Evolutionary conservation across 2,888 invertebrate species (phyloP).

Genomic region (Trichogramma evanescens): DNA sequence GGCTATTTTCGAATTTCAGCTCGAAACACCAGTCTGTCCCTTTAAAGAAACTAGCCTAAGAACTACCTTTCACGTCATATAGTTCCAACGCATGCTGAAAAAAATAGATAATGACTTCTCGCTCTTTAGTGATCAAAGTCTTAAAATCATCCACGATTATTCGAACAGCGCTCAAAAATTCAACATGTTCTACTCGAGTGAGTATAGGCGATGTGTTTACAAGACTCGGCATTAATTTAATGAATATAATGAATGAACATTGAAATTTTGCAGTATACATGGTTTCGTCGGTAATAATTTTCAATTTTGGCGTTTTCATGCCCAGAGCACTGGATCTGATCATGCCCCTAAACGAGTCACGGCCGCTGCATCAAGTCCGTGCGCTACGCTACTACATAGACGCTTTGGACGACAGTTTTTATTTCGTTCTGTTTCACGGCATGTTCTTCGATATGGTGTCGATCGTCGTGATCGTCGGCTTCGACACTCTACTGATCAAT

Average conservation of each 20-base stretch:
- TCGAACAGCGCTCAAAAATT: neutral
- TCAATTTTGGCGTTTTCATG: neutral
- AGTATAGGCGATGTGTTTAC: neutral
- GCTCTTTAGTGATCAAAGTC: neutral
- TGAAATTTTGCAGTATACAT: slow-evolving; percentile 2
- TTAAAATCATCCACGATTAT: neutral
- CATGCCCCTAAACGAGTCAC: slow-evolving; percentile 1
- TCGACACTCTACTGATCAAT: slow-evolving; percentile 5
- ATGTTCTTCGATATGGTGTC: neutral
- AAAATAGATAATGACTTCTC: neutral
- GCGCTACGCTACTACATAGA: slow-evolving; percentile 2
- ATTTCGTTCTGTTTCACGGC: slow-evolving; percentile 2
- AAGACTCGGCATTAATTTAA: too few relatives aligned
- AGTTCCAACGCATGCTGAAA: neutral
- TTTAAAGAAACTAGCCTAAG: too few relatives aligned
- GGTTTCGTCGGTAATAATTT: neutral
- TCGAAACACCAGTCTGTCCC: too few relatives aligned
- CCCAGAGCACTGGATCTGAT: slow-evolving; percentile 4
- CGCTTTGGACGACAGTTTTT: neutral
- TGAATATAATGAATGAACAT: too few relatives aligned
- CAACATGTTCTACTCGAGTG: neutral
- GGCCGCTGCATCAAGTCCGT: neutral
- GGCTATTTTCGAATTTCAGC: too few relatives aligned
- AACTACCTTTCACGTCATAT: too few relatives aligned
- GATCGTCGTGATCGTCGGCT: slow-evolving; percentile 4